Evolutionary conservation across 1,140 invertebrate genomes (phyloP).

Genomic region (Harpegnathos saltator): DNA sequence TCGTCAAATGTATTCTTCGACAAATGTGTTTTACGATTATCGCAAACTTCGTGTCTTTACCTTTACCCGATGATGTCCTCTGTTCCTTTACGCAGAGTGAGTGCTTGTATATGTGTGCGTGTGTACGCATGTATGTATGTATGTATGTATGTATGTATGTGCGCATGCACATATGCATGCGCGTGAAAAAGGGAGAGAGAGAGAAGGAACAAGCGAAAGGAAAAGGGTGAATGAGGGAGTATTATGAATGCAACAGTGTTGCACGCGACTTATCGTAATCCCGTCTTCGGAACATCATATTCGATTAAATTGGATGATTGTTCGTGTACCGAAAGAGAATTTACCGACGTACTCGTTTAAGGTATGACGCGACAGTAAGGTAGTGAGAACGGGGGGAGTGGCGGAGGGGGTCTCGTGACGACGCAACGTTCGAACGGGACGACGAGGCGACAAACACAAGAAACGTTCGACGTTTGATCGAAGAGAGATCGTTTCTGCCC

Average conservation of each 20-base stretch:
- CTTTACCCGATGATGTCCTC: slow-evolving; percentile 40
- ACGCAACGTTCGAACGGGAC: slow-evolving; percentile 7
- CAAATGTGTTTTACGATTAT: slow-evolving; percentile 56
- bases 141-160: no score
- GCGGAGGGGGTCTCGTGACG: slow-evolving; percentile 16
- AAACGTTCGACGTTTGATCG: slow-evolving; percentile 29
- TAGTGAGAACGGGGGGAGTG: slow-evolving; percentile 12
- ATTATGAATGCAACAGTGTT: slow-evolving; percentile 38
- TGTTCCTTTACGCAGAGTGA: slow-evolving; percentile 58
- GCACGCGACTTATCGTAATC: slow-evolving; percentile 46
- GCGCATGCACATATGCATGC: not conserved
- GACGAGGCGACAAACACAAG: not conserved
- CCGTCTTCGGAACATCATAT: slow-evolving; percentile 40
- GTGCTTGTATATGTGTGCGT: not conserved
- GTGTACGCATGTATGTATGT: no score
- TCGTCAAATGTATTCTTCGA: slow-evolving; percentile 60
- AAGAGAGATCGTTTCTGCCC: slow-evolving; percentile 78
- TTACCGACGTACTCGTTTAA: slow-evolving; percentile 6
- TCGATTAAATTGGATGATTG: slow-evolving; percentile 46
- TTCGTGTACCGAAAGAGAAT: slow-evolving; percentile 9
- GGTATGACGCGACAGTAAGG: not conserved
- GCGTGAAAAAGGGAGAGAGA: slow-evolving; percentile 25
- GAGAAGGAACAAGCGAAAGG: slow-evolving; percentile 42
- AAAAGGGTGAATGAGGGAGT: slow-evolving; percentile 30
- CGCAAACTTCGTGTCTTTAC: slow-evolving; percentile 57